These are phyloP conservation scores for Poicephalus gulielmi DNA, from an alignment of 2,113 vertebrate species.

Conservation along the genomic window DNA sequence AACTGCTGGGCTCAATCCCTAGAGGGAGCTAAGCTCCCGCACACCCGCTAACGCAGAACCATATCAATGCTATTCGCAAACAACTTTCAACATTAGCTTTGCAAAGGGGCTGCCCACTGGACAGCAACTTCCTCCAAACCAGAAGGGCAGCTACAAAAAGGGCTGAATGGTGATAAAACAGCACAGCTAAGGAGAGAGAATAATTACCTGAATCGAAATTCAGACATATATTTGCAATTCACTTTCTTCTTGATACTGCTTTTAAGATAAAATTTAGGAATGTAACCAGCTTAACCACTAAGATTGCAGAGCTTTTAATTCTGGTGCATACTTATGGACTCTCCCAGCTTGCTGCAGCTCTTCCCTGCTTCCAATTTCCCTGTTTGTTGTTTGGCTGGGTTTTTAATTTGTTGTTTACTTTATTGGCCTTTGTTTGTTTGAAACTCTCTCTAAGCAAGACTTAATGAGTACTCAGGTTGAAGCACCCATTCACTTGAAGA, in stretches of 20 bases:
- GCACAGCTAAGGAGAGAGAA: not conserved
- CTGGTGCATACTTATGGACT: not conserved
- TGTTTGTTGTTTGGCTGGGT: not conserved
- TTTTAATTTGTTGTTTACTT: not conserved
- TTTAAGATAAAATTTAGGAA: not conserved
- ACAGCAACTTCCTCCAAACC: not conserved
- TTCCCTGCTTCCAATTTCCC: not conserved
- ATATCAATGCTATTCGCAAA: not conserved
- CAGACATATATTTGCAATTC: not conserved
- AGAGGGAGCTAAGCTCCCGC: slow-evolving; percentile 48
- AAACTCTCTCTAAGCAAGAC: not conserved
- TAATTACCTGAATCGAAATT: not conserved
- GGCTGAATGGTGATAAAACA: not conserved
- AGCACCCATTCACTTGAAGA: not conserved
- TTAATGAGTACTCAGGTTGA: not conserved
- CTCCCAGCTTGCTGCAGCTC: not conserved
- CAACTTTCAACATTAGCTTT: not conserved
- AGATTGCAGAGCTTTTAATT: not conserved
- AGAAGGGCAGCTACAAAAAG: not conserved
- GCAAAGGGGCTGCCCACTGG: not conserved
- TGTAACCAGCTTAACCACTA: not conserved
- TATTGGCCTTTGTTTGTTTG: not conserved
- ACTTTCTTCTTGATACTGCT: not conserved
- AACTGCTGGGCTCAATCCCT: not conserved
- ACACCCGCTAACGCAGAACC: not conserved